Base-by-base conservation (phyloP, 1,140 invertebrate genomes). In the Heliothis subflexa region DNA sequence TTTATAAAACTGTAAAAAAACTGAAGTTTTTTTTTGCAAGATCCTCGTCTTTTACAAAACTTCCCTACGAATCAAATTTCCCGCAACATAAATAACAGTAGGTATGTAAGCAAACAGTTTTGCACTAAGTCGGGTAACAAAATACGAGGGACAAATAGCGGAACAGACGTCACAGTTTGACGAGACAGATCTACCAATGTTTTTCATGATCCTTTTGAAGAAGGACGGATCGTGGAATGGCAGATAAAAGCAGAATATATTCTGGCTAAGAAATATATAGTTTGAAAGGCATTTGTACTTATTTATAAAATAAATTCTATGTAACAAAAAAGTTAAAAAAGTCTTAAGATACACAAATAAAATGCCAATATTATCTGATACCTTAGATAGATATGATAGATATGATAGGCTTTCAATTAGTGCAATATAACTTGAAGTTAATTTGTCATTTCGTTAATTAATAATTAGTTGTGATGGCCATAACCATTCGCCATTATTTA, bases 81-180 rank as follows among this genome's bases (percentile, higher is more conserved):
- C 18, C 4, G 11, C 64, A 0, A 28, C 64, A 68, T 68, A 3
- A 64, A 12, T 14, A 50, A 52, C 21, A 49, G 45, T 64, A 47
- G n/a, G 62, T 68, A 14, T 68, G 45, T 10, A 13, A 13, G 45
- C 13, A 49, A 66, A 49, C 45, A 66, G 16, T 66, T 66, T 40
- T n/a, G 11, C 18, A 47, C 64, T 68, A 52, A 18, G 45, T 25
- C 62, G 62, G 18, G 64, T 50, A 68, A 50, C 47, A 68, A 68
- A 25, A 68, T 68, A 68, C 45, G 47, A 68, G 64, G 47, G 64
- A 68, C 47, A 52, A 68, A 68, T n/a, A 68, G 47, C 45, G 45
- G 64, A 14, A 16, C 59, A 62, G 62, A 66, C 47, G 47, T 68
- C 47, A 68, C 11, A 12, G 12, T 68, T 64, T 64, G 61, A 64